A percentile compares a stretch with the other conserved stretches of the same genome.
Conservation (phyloP, 2,888 invertebrate species). For the Tuberolachnus salignus region DNA sequence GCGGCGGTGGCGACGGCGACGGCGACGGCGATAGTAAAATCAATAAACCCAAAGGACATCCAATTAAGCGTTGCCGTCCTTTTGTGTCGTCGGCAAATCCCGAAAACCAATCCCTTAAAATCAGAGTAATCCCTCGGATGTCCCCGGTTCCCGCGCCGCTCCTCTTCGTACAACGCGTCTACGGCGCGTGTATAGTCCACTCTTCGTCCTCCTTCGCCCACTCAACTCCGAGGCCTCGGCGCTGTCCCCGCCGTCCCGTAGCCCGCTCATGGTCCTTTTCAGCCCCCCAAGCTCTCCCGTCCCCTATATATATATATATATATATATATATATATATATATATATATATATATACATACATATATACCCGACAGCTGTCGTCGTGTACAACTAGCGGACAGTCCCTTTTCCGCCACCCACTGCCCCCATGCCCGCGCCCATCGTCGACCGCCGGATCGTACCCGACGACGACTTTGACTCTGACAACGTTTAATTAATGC, state of each 20-base stretch:
- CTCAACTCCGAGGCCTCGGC: not conserved
- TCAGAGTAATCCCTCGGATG: constrained; percentile 56
- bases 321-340: too few relatives aligned
- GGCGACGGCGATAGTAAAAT: constrained; percentile 50
- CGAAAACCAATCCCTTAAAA: constrained; percentile 56
- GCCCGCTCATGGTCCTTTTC: constrained; percentile 38
- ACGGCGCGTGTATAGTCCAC: constrained; percentile 12
- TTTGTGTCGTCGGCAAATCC: constrained; percentile 56
- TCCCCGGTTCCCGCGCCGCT: constrained; percentile 23
- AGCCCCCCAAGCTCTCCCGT: not conserved
- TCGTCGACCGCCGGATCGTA: not conserved
- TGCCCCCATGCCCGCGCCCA: too few relatives aligned
- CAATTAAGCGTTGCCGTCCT: constrained; percentile 56
- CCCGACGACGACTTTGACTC: constrained; percentile 19
- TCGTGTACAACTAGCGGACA: constrained; percentile 32
- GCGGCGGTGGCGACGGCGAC: not conserved
- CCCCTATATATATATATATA: not conserved
- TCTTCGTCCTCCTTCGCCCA: not conserved
- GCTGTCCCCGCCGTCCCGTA: constrained; percentile 4
- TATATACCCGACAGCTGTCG: constrained; percentile 9
- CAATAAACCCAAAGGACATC: constrained; percentile 56
- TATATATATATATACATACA: too few relatives aligned
- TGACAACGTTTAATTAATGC: constrained; percentile 53
- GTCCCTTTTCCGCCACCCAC: constrained; percentile 11
- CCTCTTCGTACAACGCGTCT: not conserved